These are phyloP conservation scores for Harpagoxenus sublaevis DNA, from an alignment of 2,888 invertebrate species.

Conservation along the genomic window DNA sequence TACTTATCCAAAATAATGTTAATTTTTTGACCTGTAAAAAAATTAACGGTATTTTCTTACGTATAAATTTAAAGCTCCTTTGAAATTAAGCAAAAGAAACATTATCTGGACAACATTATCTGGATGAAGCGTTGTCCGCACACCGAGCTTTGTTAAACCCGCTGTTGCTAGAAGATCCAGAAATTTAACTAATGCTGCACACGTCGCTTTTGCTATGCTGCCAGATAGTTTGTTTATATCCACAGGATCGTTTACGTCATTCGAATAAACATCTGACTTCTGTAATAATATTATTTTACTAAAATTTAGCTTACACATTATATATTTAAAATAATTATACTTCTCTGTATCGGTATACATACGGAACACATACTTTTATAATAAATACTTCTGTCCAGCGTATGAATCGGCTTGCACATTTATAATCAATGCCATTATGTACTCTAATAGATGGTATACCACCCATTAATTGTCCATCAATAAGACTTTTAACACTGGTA, in stretches of 20 bases:
- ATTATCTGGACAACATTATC: conserved; percentile 89
- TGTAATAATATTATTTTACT: conserved; percentile 33
- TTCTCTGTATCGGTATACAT: conserved; percentile 31
- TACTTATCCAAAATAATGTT: conserved; percentile 15
- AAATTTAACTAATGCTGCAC: conserved; percentile 91
- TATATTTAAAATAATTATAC: not conserved
- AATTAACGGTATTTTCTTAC: not conserved
- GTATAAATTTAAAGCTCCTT: not conserved
- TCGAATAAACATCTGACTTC: conserved; percentile 87
- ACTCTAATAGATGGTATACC: conserved; percentile 93
- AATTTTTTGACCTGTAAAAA: not conserved
- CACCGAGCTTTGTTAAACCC: conserved; percentile 90
- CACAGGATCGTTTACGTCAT: conserved; percentile 88
- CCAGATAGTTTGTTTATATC: conserved; percentile 93
- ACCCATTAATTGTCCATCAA: conserved; percentile 91
- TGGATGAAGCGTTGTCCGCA: conserved; percentile 91
- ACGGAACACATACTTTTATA: conserved; percentile 87
- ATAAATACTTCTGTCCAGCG: conserved; percentile 95
- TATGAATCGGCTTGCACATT: conserved; percentile 90
- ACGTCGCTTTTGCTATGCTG: conserved; percentile 91
- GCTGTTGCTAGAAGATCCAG: conserved; percentile 91
- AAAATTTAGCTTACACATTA: not conserved
- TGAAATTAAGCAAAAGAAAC: not conserved
- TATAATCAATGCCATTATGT: conserved; percentile 92
- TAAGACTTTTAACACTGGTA: conserved; percentile 91